Evolutionary conservation across 2,888 invertebrate species (phyloP).

Genomic region (Drosophila mettleri): DNA sequence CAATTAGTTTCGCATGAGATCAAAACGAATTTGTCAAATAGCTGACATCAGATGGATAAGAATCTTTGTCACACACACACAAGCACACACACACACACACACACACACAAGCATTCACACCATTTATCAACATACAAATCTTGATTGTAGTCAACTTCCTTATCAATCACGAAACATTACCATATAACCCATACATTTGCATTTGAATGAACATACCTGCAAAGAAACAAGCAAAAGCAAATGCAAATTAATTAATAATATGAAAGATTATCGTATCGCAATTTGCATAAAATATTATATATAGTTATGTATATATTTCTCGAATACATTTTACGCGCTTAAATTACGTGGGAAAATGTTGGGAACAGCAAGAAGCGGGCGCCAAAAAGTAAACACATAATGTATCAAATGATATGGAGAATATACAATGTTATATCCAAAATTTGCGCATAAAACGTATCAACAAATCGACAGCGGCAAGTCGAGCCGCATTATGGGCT

Average conservation of each 20-base stretch:
- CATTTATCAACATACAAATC: constrained; percentile 52
- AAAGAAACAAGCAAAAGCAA: constrained; percentile 31
- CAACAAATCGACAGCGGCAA: constrained; percentile 64
- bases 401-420: constrained; percentile 53
- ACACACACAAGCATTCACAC: constrained; percentile 9
- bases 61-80: constrained; percentile 13
- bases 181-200: constrained; percentile 42
- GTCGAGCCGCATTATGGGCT: constrained; percentile 63
- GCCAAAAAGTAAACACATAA: constrained; percentile 57
- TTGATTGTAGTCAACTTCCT: constrained; percentile 52
- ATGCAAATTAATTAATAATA: constrained; percentile 36
- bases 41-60: constrained; percentile 46
- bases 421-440: constrained; percentile 6
- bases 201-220: constrained; percentile 62
- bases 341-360: constrained; percentile 57
- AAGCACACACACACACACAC: constrained; percentile 9
- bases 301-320: constrained; percentile 19
- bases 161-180: constrained; percentile 66
- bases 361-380: constrained; percentile 23
- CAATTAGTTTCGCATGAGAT: constrained; percentile 37
- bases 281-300: constrained; percentile 52
- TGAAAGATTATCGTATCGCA: constrained; percentile 35
- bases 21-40: constrained; percentile 35
- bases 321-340: constrained; percentile 26
- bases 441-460: constrained; percentile 24